These are phyloP conservation scores for Rotaria sp. DNA, from an alignment of 2,888 invertebrate genomes.

Conservation along the genomic window DNA sequence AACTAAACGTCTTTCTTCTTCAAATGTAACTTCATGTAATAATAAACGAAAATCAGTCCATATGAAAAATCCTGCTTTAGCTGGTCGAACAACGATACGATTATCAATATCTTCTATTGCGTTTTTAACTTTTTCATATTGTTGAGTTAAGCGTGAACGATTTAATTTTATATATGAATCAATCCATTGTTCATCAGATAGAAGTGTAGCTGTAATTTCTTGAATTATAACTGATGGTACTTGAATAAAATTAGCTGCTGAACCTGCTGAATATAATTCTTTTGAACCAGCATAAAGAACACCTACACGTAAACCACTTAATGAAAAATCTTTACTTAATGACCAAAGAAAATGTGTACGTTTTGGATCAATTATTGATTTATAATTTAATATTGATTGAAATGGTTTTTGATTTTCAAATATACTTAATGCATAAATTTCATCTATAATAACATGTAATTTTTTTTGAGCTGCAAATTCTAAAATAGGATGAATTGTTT, in stretches of 20 bases:
- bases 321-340: background rate
- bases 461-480: background rate
- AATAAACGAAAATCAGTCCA: background rate
- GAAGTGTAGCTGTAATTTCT: background rate
- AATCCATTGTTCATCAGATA: background rate
- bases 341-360: constrained; percentile 8
- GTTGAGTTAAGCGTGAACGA: background rate
- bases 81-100: background rate
- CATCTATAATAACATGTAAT: background rate
- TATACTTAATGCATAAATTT: background rate
- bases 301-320: background rate
- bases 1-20: background rate
- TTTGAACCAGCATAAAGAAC: background rate
- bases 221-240: background rate
- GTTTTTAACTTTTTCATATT: background rate
- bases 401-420: background rate
- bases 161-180: background rate
- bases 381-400: background rate
- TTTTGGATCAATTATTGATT: background rate
- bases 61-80: background rate
- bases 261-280: background rate
- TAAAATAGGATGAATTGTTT: background rate
- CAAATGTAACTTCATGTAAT: background rate
- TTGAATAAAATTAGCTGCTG: background rate
- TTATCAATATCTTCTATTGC: background rate